Evolutionary conservation across 2,113 vertebrate species (phyloP).

Genomic region (Megaceryle torquata): DNA sequence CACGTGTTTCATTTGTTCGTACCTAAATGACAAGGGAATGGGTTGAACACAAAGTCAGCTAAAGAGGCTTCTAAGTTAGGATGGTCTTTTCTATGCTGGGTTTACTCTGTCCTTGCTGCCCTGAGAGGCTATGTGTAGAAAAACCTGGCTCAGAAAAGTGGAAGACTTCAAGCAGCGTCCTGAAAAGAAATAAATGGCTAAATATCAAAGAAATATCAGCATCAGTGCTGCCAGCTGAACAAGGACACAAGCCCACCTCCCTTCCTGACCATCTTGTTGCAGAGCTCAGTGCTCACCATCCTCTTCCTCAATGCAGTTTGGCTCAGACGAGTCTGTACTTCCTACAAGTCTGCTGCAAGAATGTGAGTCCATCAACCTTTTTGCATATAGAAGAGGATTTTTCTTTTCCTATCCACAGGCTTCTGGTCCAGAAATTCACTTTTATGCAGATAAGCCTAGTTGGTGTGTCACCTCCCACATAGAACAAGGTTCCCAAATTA

Average conservation of each 20-base stretch:
- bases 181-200: not conserved
- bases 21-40: not conserved
- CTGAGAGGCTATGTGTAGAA: accelerated
- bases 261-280: not conserved
- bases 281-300: not conserved
- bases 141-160: not conserved
- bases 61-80: not conserved
- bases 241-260: not conserved
- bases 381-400: accelerated
- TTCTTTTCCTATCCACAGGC: no score
- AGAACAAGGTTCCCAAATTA: not conserved
- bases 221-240: not conserved
- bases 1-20: slow-evolving; percentile 25
- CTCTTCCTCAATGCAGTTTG: not conserved
- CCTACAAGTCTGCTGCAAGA: not conserved
- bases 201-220: not conserved
- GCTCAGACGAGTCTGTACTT: not conserved
- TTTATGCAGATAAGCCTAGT: not conserved
- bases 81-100: not conserved
- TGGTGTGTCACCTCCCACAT: not conserved
- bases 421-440: not conserved
- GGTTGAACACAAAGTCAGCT: not conserved
- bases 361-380: not conserved
- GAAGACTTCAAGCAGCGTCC: not conserved
- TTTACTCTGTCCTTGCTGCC: not conserved